Percentiles rank a stretch among this genome's conserved stretches.
These are phyloP conservation scores for Montipora capitata DNA, from an alignment of 92 coral and sea anemone species.

Conservation along the genomic window DNA sequence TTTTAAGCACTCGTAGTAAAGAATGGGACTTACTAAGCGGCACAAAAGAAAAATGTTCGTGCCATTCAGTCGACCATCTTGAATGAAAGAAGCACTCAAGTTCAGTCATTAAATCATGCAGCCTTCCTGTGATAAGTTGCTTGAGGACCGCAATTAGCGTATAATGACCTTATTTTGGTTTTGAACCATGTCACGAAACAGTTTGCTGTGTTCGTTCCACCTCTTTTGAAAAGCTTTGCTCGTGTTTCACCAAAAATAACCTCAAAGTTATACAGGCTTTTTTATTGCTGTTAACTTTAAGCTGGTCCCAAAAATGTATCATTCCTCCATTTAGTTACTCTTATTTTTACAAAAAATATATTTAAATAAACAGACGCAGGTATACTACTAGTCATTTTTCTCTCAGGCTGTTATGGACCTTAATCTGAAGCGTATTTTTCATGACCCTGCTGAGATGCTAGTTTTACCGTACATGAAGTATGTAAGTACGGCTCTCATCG, in stretches of 20 bases:
- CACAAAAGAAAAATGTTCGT: background rate
- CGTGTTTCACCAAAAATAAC: background rate
- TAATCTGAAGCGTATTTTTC: too few relatives aligned
- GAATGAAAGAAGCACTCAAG: constrained; percentile 16
- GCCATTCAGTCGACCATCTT: constrained; percentile 12
- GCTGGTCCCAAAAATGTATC: background rate
- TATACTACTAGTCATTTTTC: background rate
- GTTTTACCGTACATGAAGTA: too few relatives aligned
- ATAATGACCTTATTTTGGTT: constrained; percentile 23
- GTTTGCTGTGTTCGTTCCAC: background rate
- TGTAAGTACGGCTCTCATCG: too few relatives aligned
- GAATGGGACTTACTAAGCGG: background rate
- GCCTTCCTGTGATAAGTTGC: constrained; percentile 12
- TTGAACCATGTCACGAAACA: constrained; percentile 24
- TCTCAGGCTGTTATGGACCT: background rate
- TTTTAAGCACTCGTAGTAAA: background rate
- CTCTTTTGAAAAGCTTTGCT: background rate
- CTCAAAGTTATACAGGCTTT: too few relatives aligned
- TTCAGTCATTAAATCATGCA: background rate
- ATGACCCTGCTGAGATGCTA: too few relatives aligned
- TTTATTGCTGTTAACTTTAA: background rate
- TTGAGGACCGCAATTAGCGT: constrained; percentile 21
- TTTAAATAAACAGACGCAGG: background rate
- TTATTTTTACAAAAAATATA: background rate
- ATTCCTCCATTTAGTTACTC: too few relatives aligned